These are phyloP conservation scores for Holacanthus passer DNA, from an alignment of 2,113 vertebrate species.

Conservation along the genomic window DNA sequence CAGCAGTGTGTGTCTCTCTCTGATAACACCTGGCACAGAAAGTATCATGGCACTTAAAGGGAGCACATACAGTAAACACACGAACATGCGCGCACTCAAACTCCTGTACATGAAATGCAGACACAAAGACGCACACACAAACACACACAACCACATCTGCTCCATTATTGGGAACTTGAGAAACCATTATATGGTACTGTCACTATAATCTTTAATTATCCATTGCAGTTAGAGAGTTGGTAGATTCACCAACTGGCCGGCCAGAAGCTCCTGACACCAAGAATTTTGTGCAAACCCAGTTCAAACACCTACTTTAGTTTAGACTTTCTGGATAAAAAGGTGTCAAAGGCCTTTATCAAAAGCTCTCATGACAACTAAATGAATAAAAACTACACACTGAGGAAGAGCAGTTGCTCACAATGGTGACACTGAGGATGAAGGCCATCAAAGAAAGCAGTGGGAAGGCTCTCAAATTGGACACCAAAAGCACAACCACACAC, in stretches of 20 bases:
- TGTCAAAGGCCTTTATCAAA: conserved; percentile 42
- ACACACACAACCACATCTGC: conserved; percentile 47
- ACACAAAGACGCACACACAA: conserved; percentile 8
- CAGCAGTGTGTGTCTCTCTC: conserved; percentile 54
- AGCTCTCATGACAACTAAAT: conserved; percentile 41
- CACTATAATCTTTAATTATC: conserved; percentile 64
- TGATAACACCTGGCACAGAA: conserved; percentile 66
- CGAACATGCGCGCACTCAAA: neutral
- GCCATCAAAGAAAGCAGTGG: conserved; percentile 51
- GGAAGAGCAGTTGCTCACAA: conserved; percentile 24
- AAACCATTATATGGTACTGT: conserved; percentile 43
- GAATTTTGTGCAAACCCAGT: conserved; percentile 1
- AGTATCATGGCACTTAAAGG: conserved; percentile 41
- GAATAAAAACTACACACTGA: conserved; percentile 38
- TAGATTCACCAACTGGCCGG: conserved; percentile 35
- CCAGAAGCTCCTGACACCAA: conserved; percentile 19
- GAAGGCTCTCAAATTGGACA: conserved; percentile 45
- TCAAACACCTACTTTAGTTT: conserved; percentile 43
- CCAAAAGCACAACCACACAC: conserved; percentile 26
- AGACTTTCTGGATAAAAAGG: conserved; percentile 30
- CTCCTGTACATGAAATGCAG: neutral
- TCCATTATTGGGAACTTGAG: conserved; percentile 40
- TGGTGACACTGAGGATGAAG: conserved; percentile 28
- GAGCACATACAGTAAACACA: conserved; percentile 38
- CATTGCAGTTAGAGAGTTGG: conserved; percentile 21